Evolutionary conservation across 2,888 invertebrate genomes (phyloP).

Genomic region (Drosophila infuscata): DNA sequence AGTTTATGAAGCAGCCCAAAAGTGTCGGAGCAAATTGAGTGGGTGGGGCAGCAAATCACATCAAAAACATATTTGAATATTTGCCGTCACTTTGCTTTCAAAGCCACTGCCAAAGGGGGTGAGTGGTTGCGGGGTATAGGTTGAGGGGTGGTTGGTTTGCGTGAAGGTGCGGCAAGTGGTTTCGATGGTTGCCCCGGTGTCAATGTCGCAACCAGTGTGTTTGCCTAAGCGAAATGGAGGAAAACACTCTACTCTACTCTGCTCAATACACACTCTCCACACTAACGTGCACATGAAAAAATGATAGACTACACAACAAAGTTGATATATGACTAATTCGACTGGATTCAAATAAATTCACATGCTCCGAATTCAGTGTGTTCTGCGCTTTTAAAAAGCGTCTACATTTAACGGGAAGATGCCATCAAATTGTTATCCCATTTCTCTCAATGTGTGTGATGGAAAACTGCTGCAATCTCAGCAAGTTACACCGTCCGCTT

Average conservation of each 20-base stretch:
- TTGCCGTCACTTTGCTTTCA: conserved; percentile 78
- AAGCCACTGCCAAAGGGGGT: conserved; percentile 14
- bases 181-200: conserved; percentile 51
- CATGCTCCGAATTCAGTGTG: neutral
- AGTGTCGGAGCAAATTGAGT: conserved; percentile 69
- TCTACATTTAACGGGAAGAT: neutral
- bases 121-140: neutral
- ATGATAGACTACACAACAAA: neutral
- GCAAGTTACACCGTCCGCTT: conserved; percentile 62
- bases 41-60: conserved; percentile 73
- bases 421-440: neutral
- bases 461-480: conserved; percentile 58
- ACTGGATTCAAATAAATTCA: conserved; percentile 3
- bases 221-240: conserved; percentile 63
- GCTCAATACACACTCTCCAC: neutral
- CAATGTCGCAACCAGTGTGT: conserved; percentile 74
- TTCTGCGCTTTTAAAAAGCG: neutral
- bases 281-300: conserved; percentile 11
- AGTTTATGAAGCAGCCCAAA: conserved; percentile 53
- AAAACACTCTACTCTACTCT: conserved; percentile 7
- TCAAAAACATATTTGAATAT: conserved; percentile 82
- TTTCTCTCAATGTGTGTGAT: conserved; percentile 29
- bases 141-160: too few species aligned
- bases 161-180: conserved; percentile 17
- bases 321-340: conserved; percentile 2